A percentile compares a stretch with the other conserved stretches of the same genome.
These are phyloP conservation scores for Ceraclea dissimilis DNA, from an alignment of 2,888 invertebrate genomes.

Conservation along the genomic window DNA sequence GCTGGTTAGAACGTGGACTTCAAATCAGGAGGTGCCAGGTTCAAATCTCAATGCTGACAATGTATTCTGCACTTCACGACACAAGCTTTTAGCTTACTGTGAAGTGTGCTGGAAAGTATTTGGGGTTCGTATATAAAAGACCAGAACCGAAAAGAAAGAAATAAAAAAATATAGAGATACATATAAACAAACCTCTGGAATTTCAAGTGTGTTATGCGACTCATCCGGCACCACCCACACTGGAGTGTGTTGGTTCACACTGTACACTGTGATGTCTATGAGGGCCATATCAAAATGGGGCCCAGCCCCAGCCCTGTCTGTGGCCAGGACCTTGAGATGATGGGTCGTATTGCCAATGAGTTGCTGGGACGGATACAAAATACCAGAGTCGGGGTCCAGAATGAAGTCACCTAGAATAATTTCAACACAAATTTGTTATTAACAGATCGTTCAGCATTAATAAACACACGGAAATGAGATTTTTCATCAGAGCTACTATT, in stretches of 20 bases:
- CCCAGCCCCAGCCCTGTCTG: slow-evolving; percentile 64
- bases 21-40: too few relatives aligned
- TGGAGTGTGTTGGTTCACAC: slow-evolving; percentile 77
- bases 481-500: too few relatives aligned
- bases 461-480: too few relatives aligned
- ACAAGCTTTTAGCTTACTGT: too few relatives aligned
- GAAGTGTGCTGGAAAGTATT: too few relatives aligned
- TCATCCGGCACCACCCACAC: slow-evolving; percentile 70
- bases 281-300: slow-evolving; percentile 57
- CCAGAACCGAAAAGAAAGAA: too few relatives aligned
- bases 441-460: too few relatives aligned
- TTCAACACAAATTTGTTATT: slow-evolving; percentile 3
- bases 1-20: too few relatives aligned
- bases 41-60: too few relatives aligned
- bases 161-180: too few relatives aligned
- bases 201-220: slow-evolving; percentile 68
- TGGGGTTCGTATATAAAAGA: too few relatives aligned
- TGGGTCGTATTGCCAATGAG: slow-evolving; percentile 54
- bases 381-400: slow-evolving; percentile 69
- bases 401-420: slow-evolving; percentile 69
- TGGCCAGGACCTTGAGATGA: slow-evolving; percentile 62
- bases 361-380: slow-evolving; percentile 69
- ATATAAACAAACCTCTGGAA: slow-evolving; percentile 60
- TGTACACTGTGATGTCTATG: slow-evolving; percentile 69
- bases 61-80: too few relatives aligned